Conservation (phyloP, 2,888 invertebrate genomes). For the Diogma glabrata region DNA sequence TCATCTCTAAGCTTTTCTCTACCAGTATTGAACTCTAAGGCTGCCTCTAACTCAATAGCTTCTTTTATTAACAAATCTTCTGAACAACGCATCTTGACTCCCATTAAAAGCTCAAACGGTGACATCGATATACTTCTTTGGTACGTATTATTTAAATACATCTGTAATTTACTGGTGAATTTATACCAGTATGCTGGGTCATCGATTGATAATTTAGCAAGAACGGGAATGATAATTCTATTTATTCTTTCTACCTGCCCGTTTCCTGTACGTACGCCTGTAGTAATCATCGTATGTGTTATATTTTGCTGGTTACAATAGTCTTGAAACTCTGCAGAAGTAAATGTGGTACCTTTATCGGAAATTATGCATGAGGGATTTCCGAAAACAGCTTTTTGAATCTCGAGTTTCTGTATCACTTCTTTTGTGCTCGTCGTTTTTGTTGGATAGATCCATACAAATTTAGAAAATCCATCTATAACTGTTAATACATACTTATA, state of each 20-base stretch:
- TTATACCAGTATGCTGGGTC: conserved; percentile 17
- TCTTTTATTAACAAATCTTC: conserved; percentile 13
- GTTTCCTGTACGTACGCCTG: conserved; percentile 4
- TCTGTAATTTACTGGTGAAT: conserved; percentile 11
- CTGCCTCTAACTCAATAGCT: conserved; percentile 14
- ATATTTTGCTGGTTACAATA: conserved; percentile 29
- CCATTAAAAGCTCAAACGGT: conserved; percentile 17
- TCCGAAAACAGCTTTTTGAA: conserved; percentile 27
- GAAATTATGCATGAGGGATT: conserved; percentile 27
- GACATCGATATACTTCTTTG: conserved; percentile 13
- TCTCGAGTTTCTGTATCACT: conserved; percentile 23
- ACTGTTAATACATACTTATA: conserved; percentile 27
- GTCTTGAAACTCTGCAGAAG: conserved; percentile 21
- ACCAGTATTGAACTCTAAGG: conserved; percentile 10
- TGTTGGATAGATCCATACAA: conserved; percentile 28
- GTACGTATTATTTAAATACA: conserved; percentile 14
- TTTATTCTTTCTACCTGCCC: conserved; percentile 14
- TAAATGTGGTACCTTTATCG: conserved; percentile 27
- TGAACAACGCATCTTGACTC: conserved; percentile 14
- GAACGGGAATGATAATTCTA: conserved; percentile 12
- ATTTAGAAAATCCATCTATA: conserved; percentile 29
- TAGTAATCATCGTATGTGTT: conserved; percentile 20
- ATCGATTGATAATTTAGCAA: conserved; percentile 10
- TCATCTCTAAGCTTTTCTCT: conserved; percentile 11
- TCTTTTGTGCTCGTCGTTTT: conserved; percentile 25